Base-by-base conservation (phyloP, 2,888 invertebrate genomes). In the Acleris cristana region DNA sequence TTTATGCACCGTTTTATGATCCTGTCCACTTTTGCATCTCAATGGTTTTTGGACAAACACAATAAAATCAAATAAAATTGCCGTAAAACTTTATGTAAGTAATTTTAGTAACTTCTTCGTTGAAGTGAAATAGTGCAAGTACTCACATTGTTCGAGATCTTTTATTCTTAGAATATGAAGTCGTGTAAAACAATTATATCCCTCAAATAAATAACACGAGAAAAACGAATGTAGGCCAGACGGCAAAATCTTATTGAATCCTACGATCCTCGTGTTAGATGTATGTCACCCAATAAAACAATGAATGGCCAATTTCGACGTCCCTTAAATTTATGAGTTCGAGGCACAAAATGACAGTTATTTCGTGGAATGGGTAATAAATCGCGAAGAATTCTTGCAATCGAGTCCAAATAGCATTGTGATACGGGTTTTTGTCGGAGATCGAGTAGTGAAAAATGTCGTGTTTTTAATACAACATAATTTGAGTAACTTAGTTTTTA, bases 271-370 rank as follows among this genome's bases (percentile, higher is more conserved):
- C 61, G 66, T 65, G 53, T 59, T 69, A 71, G 71, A 75, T 73
- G 71, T 74, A 74, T 73, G 70, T 73, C 73, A 62, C 56, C 71
- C 74, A 75, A 82, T 81, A 80, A 82, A 82, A 75, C 74, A 76
- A 73, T 73, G 74, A 74, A 80, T 76, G 72, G 75, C 72, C 77
- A 74, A 79, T 80, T 76, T 73, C 73, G 69, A 73, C 77, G 73
- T 72, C 73, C 75, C 73, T 74, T 72, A 78, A 82, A 78, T 81
- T 79, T 81, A 82, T 78, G 76, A 74, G 73, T 64, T 69, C 71
- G 68, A 71, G 69, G 63, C 70, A 68, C 72, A 69, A 67, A 69
- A 71, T 69, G 71, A 70, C 74, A 74, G 72, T 74, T 73, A 75
- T 76, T 74, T 72, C 73, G 71, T 73, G 67, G 70, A 75, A 71